Evolutionary conservation across 2,888 invertebrate genomes (phyloP).

Genomic region (Machimus atricapillus): DNA sequence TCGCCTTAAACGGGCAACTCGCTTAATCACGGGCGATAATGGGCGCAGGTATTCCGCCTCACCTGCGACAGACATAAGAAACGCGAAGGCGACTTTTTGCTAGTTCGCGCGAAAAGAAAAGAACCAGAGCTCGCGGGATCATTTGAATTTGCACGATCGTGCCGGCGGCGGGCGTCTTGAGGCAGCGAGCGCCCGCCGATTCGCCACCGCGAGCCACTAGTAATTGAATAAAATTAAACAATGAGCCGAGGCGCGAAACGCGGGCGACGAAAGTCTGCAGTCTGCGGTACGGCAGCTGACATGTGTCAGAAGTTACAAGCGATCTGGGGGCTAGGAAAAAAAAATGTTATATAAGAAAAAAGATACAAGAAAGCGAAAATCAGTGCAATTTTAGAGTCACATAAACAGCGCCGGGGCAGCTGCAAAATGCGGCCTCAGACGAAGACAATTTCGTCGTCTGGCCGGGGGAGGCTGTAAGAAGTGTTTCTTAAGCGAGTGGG

Average conservation of each 20-base stretch:
- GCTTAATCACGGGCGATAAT: slow-evolving; percentile 4
- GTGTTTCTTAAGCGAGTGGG: neutral
- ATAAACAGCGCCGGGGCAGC: neutral
- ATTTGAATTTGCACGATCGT: slow-evolving; percentile 12
- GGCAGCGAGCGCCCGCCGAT: neutral
- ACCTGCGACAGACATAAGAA: neutral
- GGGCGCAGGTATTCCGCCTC: neutral
- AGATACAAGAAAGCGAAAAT: neutral
- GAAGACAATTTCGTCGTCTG: neutral
- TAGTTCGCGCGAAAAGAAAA: neutral
- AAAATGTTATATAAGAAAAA: neutral
- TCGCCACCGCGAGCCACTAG: neutral
- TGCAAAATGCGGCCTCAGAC: neutral
- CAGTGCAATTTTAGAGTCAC: neutral
- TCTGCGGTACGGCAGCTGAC: slow-evolving; percentile 9
- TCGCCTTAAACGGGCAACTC: neutral
- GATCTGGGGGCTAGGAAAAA: neutral
- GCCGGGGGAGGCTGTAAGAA: neutral
- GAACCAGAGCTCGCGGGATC: neutral
- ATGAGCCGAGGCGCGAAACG: neutral
- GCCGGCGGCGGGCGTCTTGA: neutral
- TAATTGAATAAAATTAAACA: slow-evolving; percentile 28
- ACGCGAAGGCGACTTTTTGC: neutral
- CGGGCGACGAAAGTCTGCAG: neutral
- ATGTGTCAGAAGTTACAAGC: slow-evolving; percentile 1